Base-by-base conservation (phyloP, 2,113 vertebrate genomes). In the Malurus alboscapulatus region DNA sequence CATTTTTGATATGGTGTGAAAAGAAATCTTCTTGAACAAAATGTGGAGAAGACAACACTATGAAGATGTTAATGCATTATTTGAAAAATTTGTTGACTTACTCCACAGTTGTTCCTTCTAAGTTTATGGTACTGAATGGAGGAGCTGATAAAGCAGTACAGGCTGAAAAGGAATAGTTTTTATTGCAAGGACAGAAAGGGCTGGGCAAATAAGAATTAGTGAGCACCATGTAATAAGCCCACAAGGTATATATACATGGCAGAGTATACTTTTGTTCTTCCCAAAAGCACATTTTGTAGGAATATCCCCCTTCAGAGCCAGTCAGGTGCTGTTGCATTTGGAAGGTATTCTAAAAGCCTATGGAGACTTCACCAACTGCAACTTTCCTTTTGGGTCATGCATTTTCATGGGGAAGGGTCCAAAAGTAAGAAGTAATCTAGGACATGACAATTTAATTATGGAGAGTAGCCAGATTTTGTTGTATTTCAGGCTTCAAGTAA, bases 291-390 rank as follows among this genome's bases (percentile, higher is more conserved):
- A 22, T 40, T 75, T 79, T 82, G 22, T 66, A 65, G 58, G 36
- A 79, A 17, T 73, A 36, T 1, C 4, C 4, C 18, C 4, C 30
- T 91, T 78, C 40, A 38, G 47, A 73, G 59, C 36, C 30, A 30
- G 15, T 48, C 17, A 34, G 22, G 20, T 45, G 20, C 29, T 5
- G 0, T 25, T 80, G 38, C 11, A 8, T 69, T 82, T 17, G 8
- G 7, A 62, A 62, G 50, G 26, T 90, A 24, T 15, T 20, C 29
- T 45, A 34, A 85, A 76, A 32, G 17, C 38, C 34, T 2, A 1
- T 0, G 1, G 67, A 66, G 14, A 30, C 18, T 8, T 62, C 1
- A 1, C 59, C 30, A 66, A 8, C 12, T 61, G n/a, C 38, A 7
- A 4, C 38, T 48, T 93, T 61, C 10, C 7, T 83, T 80, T 83